phyloP scores from a whole-genome alignment of 2,113 vertebrate species.

The Stomatorhinus ivindoensis region DNA sequence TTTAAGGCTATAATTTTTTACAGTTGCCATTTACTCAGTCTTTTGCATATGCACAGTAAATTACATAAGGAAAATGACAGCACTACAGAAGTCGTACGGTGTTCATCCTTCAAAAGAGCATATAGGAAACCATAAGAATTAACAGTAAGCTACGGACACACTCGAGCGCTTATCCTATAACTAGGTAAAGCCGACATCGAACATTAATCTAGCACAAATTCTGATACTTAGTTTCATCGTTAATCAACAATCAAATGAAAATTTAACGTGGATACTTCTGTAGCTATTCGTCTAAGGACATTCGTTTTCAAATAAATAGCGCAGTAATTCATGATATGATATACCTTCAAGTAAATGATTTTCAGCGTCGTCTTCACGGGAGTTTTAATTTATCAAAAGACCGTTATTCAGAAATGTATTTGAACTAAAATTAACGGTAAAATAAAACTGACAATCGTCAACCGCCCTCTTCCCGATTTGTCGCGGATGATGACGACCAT shows the following conservation, averaged over 20 bases:
- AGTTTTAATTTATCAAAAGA: background rate
- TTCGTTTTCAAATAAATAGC: background rate
- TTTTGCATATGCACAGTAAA: background rate
- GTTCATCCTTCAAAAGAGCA: background rate
- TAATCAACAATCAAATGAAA: background rate
- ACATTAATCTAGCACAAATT: background rate
- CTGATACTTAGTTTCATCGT: background rate
- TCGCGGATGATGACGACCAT: background rate
- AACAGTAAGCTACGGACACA: background rate
- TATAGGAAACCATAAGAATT: background rate
- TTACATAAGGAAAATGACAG: background rate
- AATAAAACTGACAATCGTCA: background rate
- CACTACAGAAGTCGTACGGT: background rate
- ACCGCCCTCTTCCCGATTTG: background rate
- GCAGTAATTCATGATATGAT: background rate
- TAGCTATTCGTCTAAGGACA: background rate
- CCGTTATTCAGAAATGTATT: background rate
- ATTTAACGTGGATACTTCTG: background rate
- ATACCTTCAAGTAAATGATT: background rate
- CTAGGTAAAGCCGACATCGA: background rate
- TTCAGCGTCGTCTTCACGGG: background rate
- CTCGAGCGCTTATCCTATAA: background rate
- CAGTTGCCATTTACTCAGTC: background rate
- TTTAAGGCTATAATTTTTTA: background rate
- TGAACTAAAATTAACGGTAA: background rate